phyloP scores from a whole-genome alignment of 2,797 vertebrate genomes.

The Chloroceryle amazona region DNA sequence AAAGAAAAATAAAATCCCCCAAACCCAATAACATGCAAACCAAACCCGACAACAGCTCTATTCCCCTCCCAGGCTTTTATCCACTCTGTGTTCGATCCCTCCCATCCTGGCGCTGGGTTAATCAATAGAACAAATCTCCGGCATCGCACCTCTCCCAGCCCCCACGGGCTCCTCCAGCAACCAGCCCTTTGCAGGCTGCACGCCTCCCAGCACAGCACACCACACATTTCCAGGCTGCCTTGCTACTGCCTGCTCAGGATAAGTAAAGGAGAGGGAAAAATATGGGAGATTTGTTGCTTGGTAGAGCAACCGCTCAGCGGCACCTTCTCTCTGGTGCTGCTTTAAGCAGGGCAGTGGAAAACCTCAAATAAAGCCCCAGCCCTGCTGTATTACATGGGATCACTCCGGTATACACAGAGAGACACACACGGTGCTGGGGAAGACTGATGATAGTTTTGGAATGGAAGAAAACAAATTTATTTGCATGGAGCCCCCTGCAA shows the following conservation, averaged over 20 bases:
- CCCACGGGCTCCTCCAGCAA: slow-evolving; percentile 37
- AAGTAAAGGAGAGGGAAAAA: slow-evolving; percentile 5
- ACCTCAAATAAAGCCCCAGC: neutral
- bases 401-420: fast-evolving
- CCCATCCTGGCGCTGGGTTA: neutral
- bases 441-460: fast-evolving
- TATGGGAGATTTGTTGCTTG: neutral
- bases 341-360: neutral
- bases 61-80: neutral
- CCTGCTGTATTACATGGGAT: neutral
- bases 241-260: neutral
- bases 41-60: neutral
- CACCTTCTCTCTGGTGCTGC: neutral
- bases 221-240: slow-evolving; percentile 27
- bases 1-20: neutral
- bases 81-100: neutral
- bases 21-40: neutral
- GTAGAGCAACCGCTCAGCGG: neutral
- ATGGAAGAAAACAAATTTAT: neutral
- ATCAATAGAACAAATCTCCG: slow-evolving; percentile 69
- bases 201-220: neutral
- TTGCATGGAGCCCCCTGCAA: neutral
- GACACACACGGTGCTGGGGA: fast-evolving
- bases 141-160: neutral
- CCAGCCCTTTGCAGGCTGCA: slow-evolving; percentile 46